phyloP scores from a whole-genome alignment of 2,888 invertebrate species.

The Dysmachus trigonus region DNA sequence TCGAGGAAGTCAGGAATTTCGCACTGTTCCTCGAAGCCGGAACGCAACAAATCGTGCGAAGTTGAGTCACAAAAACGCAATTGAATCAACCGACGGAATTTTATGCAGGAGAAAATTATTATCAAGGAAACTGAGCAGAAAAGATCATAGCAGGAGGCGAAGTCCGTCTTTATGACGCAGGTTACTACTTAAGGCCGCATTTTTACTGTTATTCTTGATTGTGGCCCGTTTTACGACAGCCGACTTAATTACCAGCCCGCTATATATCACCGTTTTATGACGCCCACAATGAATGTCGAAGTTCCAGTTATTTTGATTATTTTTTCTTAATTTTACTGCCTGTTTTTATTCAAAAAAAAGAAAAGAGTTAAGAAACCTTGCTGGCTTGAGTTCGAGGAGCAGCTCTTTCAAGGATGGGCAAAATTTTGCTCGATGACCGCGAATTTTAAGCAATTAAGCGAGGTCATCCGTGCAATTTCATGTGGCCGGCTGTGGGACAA shows the following conservation, averaged over 20 bases:
- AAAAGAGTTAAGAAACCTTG: background rate
- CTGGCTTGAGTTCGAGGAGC: background rate
- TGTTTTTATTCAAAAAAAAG: background rate
- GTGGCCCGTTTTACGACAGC: slow-evolving; percentile 5
- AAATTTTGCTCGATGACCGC: background rate
- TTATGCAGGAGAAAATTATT: background rate
- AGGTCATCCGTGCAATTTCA: background rate
- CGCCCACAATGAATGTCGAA: slow-evolving; percentile 33
- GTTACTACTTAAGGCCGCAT: background rate
- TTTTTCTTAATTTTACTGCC: background rate
- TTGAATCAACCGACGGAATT: background rate
- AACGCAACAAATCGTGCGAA: background rate
- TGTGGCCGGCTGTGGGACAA: background rate
- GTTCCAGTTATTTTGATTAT: slow-evolving; percentile 1
- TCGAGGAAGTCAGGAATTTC: background rate
- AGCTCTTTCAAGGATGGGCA: background rate
- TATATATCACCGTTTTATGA: slow-evolving; percentile 22
- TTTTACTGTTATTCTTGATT: slow-evolving; percentile 19
- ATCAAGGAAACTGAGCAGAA: background rate
- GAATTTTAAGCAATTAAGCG: background rate
- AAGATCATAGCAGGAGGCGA: background rate
- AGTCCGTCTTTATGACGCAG: background rate
- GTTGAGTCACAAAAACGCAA: background rate
- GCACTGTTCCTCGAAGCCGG: background rate
- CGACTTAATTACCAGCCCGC: background rate